These are phyloP conservation scores for Temnopleurus reevesii DNA, from an alignment of 53 echinoderm and acorn worm species.

Conservation along the genomic window DNA sequence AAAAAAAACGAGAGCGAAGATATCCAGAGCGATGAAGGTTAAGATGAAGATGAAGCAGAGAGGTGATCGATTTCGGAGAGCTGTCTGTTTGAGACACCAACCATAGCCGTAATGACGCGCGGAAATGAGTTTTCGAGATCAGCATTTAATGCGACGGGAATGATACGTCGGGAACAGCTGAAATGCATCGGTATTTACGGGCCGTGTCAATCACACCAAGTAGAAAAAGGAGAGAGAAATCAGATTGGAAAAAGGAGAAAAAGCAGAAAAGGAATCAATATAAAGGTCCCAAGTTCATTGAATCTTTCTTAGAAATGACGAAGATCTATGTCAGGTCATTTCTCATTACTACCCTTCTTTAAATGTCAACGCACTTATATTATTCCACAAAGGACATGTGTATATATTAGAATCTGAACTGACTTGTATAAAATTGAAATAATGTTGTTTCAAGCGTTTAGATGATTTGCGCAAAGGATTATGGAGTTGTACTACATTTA, in stretches of 20 bases:
- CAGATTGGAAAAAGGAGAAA: too few species aligned
- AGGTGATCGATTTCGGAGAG: background rate
- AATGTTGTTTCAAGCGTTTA: too few species aligned
- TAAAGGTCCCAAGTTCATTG: background rate
- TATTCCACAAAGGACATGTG: too few species aligned
- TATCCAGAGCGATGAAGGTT: background rate
- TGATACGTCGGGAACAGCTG: slow-evolving; percentile 7
- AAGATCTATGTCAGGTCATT: slow-evolving; percentile 6
- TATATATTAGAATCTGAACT: too few species aligned
- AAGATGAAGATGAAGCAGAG: too few species aligned
- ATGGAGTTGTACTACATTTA: too few species aligned
- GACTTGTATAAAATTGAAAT: too few species aligned
- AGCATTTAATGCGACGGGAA: slow-evolving; percentile 31
- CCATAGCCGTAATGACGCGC: background rate
- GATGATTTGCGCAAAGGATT: too few species aligned
- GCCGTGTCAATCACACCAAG: background rate
- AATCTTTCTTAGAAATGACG: background rate
- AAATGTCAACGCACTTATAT: too few species aligned
- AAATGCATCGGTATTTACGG: background rate
- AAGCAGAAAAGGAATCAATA: background rate
- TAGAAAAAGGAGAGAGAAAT: too few species aligned
- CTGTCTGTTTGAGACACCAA: slow-evolving; percentile 5
- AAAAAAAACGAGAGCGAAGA: background rate
- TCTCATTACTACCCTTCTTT: too few species aligned
- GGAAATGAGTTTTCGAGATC: slow-evolving; percentile 24